phyloP scores from a whole-genome alignment of 2,888 invertebrate genomes.

The Gibbula magus region DNA sequence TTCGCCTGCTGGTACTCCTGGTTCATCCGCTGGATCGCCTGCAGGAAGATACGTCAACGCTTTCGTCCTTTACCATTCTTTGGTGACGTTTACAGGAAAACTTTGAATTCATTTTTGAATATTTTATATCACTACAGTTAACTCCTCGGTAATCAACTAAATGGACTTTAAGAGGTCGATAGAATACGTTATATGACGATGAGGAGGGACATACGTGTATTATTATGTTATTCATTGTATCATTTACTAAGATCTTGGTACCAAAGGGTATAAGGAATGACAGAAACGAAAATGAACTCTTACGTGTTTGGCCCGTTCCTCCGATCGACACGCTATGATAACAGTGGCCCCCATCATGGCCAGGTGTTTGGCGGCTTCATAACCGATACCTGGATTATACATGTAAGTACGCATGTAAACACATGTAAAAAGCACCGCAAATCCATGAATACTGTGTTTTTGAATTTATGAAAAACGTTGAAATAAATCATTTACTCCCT shows the following conservation, averaged over 20 bases:
- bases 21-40: slow-evolving; percentile 48
- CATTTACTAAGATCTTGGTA: neutral
- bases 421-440: too few relatives aligned
- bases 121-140: too few relatives aligned
- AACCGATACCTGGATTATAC: slow-evolving; percentile 45
- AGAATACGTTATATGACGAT: too few relatives aligned
- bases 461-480: too few relatives aligned
- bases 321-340: slow-evolving; percentile 56
- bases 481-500: too few relatives aligned
- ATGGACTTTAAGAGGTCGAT: too few relatives aligned
- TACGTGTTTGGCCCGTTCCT: slow-evolving; percentile 47
- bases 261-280: neutral
- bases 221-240: neutral
- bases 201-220: neutral
- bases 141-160: too few relatives aligned
- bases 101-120: too few relatives aligned
- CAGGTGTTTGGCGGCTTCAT: slow-evolving; percentile 53
- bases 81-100: too few relatives aligned
- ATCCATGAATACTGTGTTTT: too few relatives aligned
- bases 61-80: too few relatives aligned
- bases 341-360: slow-evolving; percentile 57
- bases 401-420: too few relatives aligned
- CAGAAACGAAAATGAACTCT: neutral
- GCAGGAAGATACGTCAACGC: neutral
- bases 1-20: slow-evolving; percentile 43